Evolutionary conservation across 2,113 vertebrate species (phyloP), one percentile per base, ranked within the genome.

Genomic region (Abramis brama): DNA sequence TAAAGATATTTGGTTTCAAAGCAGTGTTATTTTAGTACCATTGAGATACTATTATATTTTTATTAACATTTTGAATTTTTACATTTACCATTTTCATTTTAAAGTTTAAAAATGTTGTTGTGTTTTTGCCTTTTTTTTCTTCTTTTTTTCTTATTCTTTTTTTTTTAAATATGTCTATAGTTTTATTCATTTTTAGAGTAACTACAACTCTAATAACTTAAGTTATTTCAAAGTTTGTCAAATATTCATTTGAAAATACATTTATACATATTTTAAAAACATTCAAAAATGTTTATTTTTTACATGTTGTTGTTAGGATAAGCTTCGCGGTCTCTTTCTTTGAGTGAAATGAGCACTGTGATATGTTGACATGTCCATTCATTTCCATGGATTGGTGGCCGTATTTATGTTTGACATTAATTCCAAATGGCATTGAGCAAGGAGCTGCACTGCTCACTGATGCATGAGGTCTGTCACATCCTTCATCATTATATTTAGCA

Each of bases 381-480:
- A 81, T 85, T 88, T 88, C 79, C 60, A 70, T 88, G 81, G 90
- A 91, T 89, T 87, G 82, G 68, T 80, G 87, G 89, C 90, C 84
- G 83, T 93, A 87, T 93, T 27, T 91, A 88, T 90, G 89, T 92
- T 91, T 94, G 93, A 94, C 88, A 89, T 82, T 91, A 92, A 95
- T 93, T 87, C 86, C 85, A 87, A 88, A 85, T 94, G 93, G 93
- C 94, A 92, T 92, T 92, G 91, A 90, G 91, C 68, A 89, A 94
- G 91, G 91, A 94, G 91, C 91, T 84, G 89, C 93, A 93, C 91
- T 93, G 93, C 87, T 91, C 90, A 86, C 71, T 88, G 92, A 91
- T 80, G 93, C 93, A 84, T 93, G 90, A 94, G 92, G 91, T 94
- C 92, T 91, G 92, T 93, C 91, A 90, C 89, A 92, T 93, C 85